Percentiles rank a stretch among this genome's conserved stretches.
phyloP scores from a whole-genome alignment of 2,888 invertebrate species.

The Cosmorhoe ocellata region DNA sequence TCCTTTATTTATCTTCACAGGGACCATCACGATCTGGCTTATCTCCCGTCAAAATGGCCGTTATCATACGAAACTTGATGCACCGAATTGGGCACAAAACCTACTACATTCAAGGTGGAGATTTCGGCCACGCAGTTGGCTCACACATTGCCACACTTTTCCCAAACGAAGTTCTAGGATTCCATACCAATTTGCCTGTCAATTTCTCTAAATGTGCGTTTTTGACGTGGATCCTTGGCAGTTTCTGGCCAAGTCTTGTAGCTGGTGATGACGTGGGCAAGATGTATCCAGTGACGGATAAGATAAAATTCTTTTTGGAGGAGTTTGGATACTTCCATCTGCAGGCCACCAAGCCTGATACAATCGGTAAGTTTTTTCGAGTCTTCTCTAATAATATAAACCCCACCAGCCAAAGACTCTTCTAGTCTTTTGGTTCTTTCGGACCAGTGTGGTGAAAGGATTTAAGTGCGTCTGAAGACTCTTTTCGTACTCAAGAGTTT shows the following conservation, averaged over 20 bases:
- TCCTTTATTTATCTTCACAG: constrained; percentile 43
- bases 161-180: constrained; percentile 81
- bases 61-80: constrained; percentile 88
- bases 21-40: constrained; percentile 82
- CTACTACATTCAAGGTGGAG: constrained; percentile 89
- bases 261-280: constrained; percentile 68
- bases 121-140: constrained; percentile 87
- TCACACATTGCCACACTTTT: constrained; percentile 84
- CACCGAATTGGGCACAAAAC: constrained; percentile 83
- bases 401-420: too few relatives aligned
- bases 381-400: too few relatives aligned
- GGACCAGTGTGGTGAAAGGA: too few relatives aligned
- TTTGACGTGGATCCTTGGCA: constrained; percentile 66
- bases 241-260: constrained; percentile 75
- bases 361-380: constrained; percentile 84
- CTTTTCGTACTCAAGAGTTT: too few relatives aligned
- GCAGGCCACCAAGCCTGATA: constrained; percentile 92
- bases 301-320: constrained; percentile 55
- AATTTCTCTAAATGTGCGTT: constrained; percentile 47
- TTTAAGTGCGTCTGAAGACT: too few relatives aligned
- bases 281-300: constrained; percentile 76
- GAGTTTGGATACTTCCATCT: constrained; percentile 86
- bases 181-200: constrained; percentile 85
- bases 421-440: too few relatives aligned
- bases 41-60: constrained; percentile 79